phyloP scores from a whole-genome alignment of 2,113 vertebrate genomes.

The Merops nubicus region DNA sequence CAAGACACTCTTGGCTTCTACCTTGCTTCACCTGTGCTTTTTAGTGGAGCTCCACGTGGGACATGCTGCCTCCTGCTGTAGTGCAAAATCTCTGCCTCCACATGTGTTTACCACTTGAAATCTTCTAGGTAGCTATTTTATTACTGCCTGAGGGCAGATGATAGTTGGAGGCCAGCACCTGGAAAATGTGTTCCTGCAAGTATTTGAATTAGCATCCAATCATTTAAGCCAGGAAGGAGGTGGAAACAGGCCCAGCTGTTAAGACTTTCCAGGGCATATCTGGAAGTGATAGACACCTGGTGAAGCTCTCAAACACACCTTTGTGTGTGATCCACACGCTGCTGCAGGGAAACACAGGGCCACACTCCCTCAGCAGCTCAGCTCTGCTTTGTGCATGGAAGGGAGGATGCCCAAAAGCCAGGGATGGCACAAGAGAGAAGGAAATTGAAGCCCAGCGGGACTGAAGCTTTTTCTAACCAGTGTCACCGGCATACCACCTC shows the following conservation, averaged over 20 bases:
- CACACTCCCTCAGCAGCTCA: not conserved
- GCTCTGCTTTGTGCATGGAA: not conserved
- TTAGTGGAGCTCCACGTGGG: not conserved
- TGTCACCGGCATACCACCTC: not conserved
- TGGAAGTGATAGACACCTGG: not conserved
- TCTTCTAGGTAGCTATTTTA: not conserved
- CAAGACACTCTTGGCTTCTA: not conserved
- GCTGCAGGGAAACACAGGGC: not conserved
- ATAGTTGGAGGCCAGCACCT: not conserved
- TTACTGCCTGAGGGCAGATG: not conserved
- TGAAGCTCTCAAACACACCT: not conserved
- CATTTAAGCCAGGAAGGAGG: not conserved
- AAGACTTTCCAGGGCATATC: not conserved
- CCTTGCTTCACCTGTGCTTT: not conserved
- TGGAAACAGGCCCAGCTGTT: not conserved
- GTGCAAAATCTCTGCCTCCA: not conserved
- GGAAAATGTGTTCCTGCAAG: not conserved
- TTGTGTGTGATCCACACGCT: not conserved
- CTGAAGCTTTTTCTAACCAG: not conserved
- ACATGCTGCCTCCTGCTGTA: accelerated
- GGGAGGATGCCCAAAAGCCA: not conserved
- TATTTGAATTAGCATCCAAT: not conserved
- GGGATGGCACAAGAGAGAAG: not conserved
- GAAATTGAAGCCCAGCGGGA: not conserved
- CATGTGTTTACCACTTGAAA: accelerated